A percentile compares a stretch with the other conserved stretches of the same genome.
Conservation (phyloP, 2,888 invertebrate species). For the Drosophila anceps region DNA sequence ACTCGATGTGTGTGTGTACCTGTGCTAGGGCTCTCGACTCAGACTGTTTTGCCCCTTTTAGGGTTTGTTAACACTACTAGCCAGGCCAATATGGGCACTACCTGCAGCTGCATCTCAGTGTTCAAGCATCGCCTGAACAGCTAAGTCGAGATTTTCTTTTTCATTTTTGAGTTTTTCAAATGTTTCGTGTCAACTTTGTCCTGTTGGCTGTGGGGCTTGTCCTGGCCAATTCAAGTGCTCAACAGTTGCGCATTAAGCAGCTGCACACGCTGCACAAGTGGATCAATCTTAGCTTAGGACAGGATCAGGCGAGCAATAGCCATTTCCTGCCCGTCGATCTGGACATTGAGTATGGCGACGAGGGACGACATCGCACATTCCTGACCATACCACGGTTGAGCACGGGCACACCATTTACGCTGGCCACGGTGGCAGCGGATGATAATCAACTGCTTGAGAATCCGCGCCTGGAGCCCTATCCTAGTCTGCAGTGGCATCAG, state of each 20-base stretch:
- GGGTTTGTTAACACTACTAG: slow-evolving; percentile 62
- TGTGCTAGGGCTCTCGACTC: slow-evolving; percentile 41
- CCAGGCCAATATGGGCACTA: slow-evolving; percentile 45
- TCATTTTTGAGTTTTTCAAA: slow-evolving; percentile 13
- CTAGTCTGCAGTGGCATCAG: slow-evolving; percentile 88
- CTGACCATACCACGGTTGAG: slow-evolving; percentile 91
- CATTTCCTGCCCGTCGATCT: slow-evolving; percentile 86
- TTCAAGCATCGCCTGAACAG: slow-evolving; percentile 59
- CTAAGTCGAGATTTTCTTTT: slow-evolving; percentile 47
- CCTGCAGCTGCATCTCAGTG: slow-evolving; percentile 51
- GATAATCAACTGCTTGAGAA: slow-evolving; percentile 73
- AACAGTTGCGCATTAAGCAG: slow-evolving; percentile 82
- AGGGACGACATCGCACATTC: slow-evolving; percentile 87
- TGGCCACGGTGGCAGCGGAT: slow-evolving; percentile 87
- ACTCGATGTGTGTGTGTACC: slow-evolving; percentile 35
- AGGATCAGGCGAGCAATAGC: slow-evolving; percentile 87
- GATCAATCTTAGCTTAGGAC: slow-evolving; percentile 89
- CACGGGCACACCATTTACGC: slow-evolving; percentile 89
- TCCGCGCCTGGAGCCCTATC: slow-evolving; percentile 87
- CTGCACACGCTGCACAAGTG: slow-evolving; percentile 87
- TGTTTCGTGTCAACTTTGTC: slow-evolving; percentile 31
- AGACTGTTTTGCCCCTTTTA: slow-evolving; percentile 45
- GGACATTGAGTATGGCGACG: slow-evolving; percentile 82
- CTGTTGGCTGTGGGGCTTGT: slow-evolving; percentile 26
- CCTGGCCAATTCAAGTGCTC: slow-evolving; percentile 19